Conservation (phyloP, 2,888 invertebrate genomes). For the Catocala nupta region DNA sequence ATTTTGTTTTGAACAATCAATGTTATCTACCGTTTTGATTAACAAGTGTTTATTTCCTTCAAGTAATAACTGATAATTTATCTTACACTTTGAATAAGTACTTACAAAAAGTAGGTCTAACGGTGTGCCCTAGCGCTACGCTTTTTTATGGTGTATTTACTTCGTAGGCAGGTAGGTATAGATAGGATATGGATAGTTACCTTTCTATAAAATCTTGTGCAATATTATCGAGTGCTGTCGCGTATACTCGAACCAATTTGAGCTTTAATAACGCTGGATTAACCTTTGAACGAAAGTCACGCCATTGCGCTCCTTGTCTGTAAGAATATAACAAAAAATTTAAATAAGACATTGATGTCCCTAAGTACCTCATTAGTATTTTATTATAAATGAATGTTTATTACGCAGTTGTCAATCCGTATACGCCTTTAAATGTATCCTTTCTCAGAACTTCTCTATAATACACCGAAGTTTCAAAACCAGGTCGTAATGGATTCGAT, state of each 20-base stretch:
- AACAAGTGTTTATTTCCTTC: too few species aligned
- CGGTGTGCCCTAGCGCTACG: too few species aligned
- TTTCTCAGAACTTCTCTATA: constrained; percentile 72
- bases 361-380: too few species aligned
- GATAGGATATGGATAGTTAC: constrained; percentile 42
- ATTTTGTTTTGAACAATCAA: too few species aligned
- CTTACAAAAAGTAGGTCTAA: too few species aligned
- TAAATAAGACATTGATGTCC: too few species aligned
- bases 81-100: too few species aligned
- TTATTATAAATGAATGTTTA: constrained; percentile 25
- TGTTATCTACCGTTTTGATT: too few species aligned
- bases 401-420: constrained; percentile 78
- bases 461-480: constrained; percentile 72
- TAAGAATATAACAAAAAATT: constrained; percentile 25
- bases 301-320: constrained; percentile 90
- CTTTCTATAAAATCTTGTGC: constrained; percentile 74
- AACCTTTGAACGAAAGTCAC: constrained; percentile 88
- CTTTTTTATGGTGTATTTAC: too few species aligned
- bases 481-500: constrained; percentile 72
- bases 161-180: too few species aligned
- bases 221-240: constrained; percentile 81
- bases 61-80: too few species aligned
- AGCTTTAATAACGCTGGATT: constrained; percentile 90
- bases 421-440: constrained; percentile 67
- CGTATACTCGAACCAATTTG: constrained; percentile 84